A percentile compares a stretch with the other conserved stretches of the same genome.
These are phyloP conservation scores for Malurus cyaneus DNA, from an alignment of 2,113 vertebrate species.

Conservation along the genomic window DNA sequence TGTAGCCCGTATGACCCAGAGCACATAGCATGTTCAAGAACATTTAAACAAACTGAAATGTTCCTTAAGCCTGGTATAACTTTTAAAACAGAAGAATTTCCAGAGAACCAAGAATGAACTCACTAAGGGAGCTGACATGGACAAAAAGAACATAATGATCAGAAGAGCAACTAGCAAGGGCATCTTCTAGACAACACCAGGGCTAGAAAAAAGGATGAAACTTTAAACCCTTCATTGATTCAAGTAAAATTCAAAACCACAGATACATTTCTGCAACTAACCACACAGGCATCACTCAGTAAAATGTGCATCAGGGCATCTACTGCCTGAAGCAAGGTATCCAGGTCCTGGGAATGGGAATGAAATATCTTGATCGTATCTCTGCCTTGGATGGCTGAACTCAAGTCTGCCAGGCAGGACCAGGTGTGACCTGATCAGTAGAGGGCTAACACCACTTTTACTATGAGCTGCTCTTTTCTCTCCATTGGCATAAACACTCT, in stretches of 20 bases:
- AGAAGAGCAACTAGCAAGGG: not conserved
- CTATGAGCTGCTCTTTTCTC: not conserved
- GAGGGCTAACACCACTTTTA: not conserved
- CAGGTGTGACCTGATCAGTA: not conserved
- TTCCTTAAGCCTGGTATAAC: not conserved
- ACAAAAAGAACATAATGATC: not conserved
- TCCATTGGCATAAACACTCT: not conserved
- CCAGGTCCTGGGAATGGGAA: not conserved
- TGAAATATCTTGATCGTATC: fast-evolving
- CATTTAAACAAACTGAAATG: not conserved
- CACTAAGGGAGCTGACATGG: not conserved
- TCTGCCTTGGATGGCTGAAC: not conserved
- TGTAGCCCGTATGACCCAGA: not conserved
- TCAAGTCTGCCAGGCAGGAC: not conserved
- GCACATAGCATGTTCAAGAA: not conserved
- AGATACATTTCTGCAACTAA: not conserved
- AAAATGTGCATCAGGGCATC: not conserved
- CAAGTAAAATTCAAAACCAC: not conserved
- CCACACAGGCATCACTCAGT: not conserved
- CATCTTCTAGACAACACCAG: not conserved
- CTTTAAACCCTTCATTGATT: not conserved
- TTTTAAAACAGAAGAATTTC: not conserved
- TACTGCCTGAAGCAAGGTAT: not conserved
- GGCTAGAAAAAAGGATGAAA: not conserved
- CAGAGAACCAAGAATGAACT: not conserved